These are phyloP conservation scores for Prosopocoilus inquinatus DNA, from an alignment of 2,888 invertebrate genomes.

Conservation along the genomic window DNA sequence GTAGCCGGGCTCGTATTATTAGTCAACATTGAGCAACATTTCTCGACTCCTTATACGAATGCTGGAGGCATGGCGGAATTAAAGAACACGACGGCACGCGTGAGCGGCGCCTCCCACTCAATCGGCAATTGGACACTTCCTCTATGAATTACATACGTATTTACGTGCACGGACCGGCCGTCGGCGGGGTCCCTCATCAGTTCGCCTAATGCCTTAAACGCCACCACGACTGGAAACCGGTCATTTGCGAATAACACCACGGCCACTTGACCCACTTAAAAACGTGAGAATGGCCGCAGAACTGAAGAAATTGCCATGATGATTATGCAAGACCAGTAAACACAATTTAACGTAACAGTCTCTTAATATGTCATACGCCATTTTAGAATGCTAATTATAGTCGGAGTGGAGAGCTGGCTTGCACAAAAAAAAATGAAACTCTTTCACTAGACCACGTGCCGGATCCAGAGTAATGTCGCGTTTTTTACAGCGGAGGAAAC, in stretches of 20 bases:
- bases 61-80: background rate
- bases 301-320: background rate
- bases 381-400: no score
- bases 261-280: background rate
- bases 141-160: slow-evolving; percentile 19
- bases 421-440: no score
- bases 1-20: background rate
- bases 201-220: slow-evolving; percentile 1
- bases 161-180: background rate
- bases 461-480: no score
- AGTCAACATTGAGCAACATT: slow-evolving; percentile 3
- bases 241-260: slow-evolving; percentile 3
- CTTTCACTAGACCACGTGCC: no score
- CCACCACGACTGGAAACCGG: slow-evolving; percentile 1
- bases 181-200: background rate
- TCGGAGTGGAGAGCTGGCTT: no score
- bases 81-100: slow-evolving; percentile 22
- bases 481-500: no score
- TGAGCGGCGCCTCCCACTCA: slow-evolving; percentile 25
- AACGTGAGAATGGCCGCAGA: background rate
- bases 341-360: no score
- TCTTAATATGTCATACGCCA: no score
- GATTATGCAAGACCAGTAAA: background rate
- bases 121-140: slow-evolving; percentile 26
- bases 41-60: background rate